A percentile compares a stretch with the other conserved stretches of the same genome.
phyloP scores from a whole-genome alignment of 1,140 invertebrate species.

The Macrotrachela quadricornifera region DNA sequence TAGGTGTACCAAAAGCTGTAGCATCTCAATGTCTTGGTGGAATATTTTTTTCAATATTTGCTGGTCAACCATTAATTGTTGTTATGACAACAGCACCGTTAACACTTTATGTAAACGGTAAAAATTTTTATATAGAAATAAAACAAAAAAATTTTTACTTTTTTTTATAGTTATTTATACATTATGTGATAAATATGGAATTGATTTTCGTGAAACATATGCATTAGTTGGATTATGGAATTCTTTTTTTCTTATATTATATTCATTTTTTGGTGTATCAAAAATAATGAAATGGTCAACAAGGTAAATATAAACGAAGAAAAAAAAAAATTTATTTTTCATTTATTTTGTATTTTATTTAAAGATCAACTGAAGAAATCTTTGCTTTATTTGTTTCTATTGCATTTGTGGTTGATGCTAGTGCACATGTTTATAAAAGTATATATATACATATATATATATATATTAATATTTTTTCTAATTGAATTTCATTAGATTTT shows the following conservation, averaged over 20 bases:
- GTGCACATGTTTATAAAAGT: slow-evolving; percentile 37
- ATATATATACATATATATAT: too few relatives aligned
- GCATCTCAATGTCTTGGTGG: slow-evolving; percentile 43
- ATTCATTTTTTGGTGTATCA: slow-evolving; percentile 39
- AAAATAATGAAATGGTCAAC: slow-evolving; percentile 44
- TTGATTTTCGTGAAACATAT: slow-evolving; percentile 43
- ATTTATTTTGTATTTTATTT: too few relatives aligned
- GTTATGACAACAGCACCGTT: slow-evolving; percentile 44
- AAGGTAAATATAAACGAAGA: slow-evolving; percentile 29
- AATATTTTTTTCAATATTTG: slow-evolving; percentile 40
- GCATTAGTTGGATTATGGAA: slow-evolving; percentile 43
- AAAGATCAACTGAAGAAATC: slow-evolving; percentile 43
- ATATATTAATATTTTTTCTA: background rate
- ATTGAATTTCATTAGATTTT: background rate
- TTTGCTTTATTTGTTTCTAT: slow-evolving; percentile 45
- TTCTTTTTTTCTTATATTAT: slow-evolving; percentile 40
- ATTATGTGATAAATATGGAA: slow-evolving; percentile 37
- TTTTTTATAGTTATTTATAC: slow-evolving; percentile 36
- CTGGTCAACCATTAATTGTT: slow-evolving; percentile 43
- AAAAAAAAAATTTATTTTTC: too few relatives aligned
- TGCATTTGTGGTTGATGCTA: slow-evolving; percentile 42
- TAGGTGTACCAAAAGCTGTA: slow-evolving; percentile 42
- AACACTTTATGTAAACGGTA: slow-evolving; percentile 44
- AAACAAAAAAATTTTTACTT: background rate
- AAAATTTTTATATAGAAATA: slow-evolving; percentile 10